Base-by-base conservation (phyloP, 2,888 invertebrate species). In the Nasonia oneida region DNA sequence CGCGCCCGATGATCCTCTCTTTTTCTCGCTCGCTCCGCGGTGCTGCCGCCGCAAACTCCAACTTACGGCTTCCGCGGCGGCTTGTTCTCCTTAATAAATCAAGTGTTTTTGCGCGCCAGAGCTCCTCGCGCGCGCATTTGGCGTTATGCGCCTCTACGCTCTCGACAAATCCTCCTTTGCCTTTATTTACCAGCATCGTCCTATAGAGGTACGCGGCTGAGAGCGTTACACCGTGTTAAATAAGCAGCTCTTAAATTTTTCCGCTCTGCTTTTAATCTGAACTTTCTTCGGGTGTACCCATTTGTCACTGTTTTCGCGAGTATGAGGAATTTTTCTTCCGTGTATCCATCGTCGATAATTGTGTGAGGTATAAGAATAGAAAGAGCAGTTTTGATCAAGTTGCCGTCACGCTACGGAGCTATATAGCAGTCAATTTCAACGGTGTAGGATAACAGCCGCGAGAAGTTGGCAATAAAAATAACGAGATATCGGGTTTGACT, bases 61-160 rank as follows among this genome's bases (percentile, higher is more conserved):
- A 6, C n/a, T 61, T 61, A 61, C 23, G 2, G 64, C 64, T 18
- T 3, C 29, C 18, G 53, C 6, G 67, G 53, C 6, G 67, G 50
- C 33, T 12, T 67, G 33, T 33, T 67, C 29, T 75, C 82, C 75
- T 75, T 82, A 76, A 82, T 82, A 82, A 82, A 75, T 82, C 82
- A 82, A 75, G 67, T 61, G 61, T 82, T 82, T 75, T 82, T 82
- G 82, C 71, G 8, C n/a, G 67, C n/a, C 29, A 29, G 37, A 57
- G n/a, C 47, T 37, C n/a, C 70, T n/a, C 18, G 18, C 57, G 29
- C 39, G 18, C 57, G 29, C 39, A 57, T 81, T 81, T 81, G 81
- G 73, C 81, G 81, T 81, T 73, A 73, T 61, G 39, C 42, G 64
- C 64, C 53, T 29, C 23, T 37, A n/a, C 42, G 53, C 4, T 5